Conservation (phyloP, 2,113 vertebrate species). For the Tympanuchus pallidicinctus region DNA sequence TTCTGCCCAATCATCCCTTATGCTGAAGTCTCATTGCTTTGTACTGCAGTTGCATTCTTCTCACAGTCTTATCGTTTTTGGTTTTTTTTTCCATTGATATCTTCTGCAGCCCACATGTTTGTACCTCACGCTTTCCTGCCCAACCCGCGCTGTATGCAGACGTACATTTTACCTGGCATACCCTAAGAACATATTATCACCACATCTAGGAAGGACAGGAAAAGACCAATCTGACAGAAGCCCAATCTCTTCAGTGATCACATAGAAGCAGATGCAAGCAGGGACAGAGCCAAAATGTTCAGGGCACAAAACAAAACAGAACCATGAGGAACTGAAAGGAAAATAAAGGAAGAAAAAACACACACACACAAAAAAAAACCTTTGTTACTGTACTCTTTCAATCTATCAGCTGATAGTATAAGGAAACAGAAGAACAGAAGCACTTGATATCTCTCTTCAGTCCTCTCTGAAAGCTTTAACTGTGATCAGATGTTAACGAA, state of each 20-base stretch:
- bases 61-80: neutral
- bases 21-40: neutral
- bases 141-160: neutral
- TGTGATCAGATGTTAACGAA: neutral
- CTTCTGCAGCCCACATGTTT: neutral
- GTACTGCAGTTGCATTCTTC: neutral
- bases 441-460: neutral
- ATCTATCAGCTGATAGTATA: neutral
- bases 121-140: neutral
- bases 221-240: neutral
- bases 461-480: neutral
- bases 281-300: neutral
- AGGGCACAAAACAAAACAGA: neutral
- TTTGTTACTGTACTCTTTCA: neutral
- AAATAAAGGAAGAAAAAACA: neutral
- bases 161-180: neutral
- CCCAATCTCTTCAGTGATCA: neutral
- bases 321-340: neutral
- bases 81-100: neutral
- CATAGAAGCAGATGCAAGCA: neutral
- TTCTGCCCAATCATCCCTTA: neutral
- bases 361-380: neutral
- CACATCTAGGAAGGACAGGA: neutral
- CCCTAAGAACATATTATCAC: neutral
- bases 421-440: neutral